These are phyloP conservation scores for Cataglyphis altisquamis DNA, from an alignment of 2,888 invertebrate genomes.

Conservation along the genomic window DNA sequence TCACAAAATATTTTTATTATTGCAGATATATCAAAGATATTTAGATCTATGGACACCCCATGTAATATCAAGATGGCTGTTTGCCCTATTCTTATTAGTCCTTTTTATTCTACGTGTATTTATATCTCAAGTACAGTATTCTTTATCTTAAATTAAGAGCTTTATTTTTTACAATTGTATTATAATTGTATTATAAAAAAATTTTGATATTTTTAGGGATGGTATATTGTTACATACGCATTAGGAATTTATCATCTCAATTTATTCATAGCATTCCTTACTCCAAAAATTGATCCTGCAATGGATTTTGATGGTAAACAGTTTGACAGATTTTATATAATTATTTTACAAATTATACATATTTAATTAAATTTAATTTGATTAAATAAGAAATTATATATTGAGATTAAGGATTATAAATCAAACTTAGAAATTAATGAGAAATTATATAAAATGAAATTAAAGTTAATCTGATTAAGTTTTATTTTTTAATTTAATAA, in stretches of 20 bases:
- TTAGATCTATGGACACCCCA: conserved; percentile 96
- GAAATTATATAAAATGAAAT: conserved; percentile 1
- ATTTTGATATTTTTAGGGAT: conserved; percentile 92
- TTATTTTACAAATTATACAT: background rate
- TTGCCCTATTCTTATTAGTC: conserved; percentile 90
- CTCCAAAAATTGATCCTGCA: conserved; percentile 99
- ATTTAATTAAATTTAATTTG: background rate
- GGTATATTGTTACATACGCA: conserved; percentile 99
- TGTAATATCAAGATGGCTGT: conserved; percentile 92
- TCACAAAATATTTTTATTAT: conserved; percentile 48
- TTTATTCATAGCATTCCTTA: conserved; percentile 99
- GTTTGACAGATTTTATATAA: background rate
- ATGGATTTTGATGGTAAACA: conserved; percentile 95
- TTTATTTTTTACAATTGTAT: background rate
- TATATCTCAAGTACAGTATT: conserved; percentile 90
- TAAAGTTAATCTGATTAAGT: background rate
- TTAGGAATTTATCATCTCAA: conserved; percentile 99
- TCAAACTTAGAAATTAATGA: background rate
- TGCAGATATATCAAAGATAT: conserved; percentile 93
- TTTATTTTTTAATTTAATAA: conserved; percentile 20
- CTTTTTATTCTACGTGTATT: conserved; percentile 94
- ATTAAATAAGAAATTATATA: background rate
- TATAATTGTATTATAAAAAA: background rate
- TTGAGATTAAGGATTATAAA: background rate
- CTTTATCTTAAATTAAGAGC: background rate